A percentile compares a stretch with the other conserved stretches of the same genome.
Conservation (phyloP, 37 sponge, comb jelly and placozoan species). For the Aplysina aerophoba region DNA sequence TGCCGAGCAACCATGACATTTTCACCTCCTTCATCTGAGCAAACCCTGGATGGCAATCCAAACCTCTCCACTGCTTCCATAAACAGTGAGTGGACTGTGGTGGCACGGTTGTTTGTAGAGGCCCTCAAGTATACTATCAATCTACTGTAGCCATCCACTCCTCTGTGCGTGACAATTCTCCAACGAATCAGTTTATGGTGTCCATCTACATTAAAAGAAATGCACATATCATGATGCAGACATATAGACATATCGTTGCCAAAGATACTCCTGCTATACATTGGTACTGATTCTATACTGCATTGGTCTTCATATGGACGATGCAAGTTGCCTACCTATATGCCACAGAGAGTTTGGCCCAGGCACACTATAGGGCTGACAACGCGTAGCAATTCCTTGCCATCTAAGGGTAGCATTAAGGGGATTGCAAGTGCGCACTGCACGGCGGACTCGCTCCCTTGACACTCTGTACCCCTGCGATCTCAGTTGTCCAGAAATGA, state of each 20-base stretch:
- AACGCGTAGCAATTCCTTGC: not conserved
- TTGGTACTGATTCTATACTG: not conserved
- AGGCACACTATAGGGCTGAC: constrained; percentile 27
- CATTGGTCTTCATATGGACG: not conserved
- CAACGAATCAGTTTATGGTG: constrained; percentile 73
- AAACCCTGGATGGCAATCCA: constrained; percentile 61
- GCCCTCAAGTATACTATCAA: constrained; percentile 52
- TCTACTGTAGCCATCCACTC: constrained; percentile 61
- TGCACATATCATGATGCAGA: not conserved
- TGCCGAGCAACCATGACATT: constrained; percentile 48
- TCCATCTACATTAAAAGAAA: constrained; percentile 47
- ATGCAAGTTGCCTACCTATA: constrained; percentile 1
- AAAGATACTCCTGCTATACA: too few relatives aligned
- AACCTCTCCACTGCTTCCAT: constrained; percentile 38
- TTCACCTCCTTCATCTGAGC: constrained; percentile 61
- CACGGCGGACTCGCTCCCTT: not conserved
- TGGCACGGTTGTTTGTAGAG: constrained; percentile 55
- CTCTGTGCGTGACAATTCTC: constrained; percentile 67
- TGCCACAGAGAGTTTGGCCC: constrained; percentile 40
- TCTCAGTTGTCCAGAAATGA: not conserved
- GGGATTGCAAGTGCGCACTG: not conserved
- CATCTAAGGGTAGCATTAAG: constrained; percentile 17
- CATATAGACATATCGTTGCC: constrained; percentile 12
- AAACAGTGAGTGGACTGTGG: constrained; percentile 56
- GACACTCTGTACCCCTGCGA: constrained; percentile 16